These are phyloP conservation scores for Odobenus rosmarus DNA, from an alignment of 2,113 vertebrate genomes.

Conservation along the genomic window DNA sequence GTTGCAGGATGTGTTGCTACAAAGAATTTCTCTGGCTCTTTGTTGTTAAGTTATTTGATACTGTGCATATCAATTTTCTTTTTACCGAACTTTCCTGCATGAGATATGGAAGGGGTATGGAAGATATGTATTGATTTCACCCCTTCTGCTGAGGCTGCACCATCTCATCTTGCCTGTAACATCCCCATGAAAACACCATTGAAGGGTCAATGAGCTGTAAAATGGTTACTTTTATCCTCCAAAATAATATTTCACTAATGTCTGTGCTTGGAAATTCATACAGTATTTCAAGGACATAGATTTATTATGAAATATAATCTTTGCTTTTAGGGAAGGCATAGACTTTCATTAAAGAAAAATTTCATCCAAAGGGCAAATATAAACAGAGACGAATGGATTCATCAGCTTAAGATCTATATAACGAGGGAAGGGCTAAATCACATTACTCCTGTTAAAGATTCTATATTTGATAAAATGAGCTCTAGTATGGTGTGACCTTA, in stretches of 20 bases:
- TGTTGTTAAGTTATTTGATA: constrained; percentile 60
- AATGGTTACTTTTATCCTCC: constrained; percentile 34
- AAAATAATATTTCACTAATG: constrained; percentile 58
- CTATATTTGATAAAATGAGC: not conserved
- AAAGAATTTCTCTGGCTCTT: constrained; percentile 33
- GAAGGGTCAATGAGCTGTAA: constrained; percentile 45
- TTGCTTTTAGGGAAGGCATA: not conserved
- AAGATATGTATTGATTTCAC: constrained; percentile 23
- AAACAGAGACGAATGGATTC: constrained; percentile 68
- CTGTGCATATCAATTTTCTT: not conserved
- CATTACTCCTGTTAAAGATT: constrained; percentile 22
- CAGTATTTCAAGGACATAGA: constrained; percentile 38
- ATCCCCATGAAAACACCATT: constrained; percentile 21
- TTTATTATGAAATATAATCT: constrained; percentile 62
- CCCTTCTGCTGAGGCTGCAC: not conserved
- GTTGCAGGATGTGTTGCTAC: not conserved
- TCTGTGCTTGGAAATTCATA: constrained; percentile 17
- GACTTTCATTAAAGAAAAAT: constrained; percentile 49
- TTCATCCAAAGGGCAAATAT: constrained; percentile 57
- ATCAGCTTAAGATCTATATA: constrained; percentile 56
- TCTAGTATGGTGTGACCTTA: not conserved
- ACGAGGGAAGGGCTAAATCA: not conserved
- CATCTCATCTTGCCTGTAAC: constrained; percentile 16
- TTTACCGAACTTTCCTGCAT: not conserved
- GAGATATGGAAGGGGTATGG: not conserved